These are phyloP conservation scores for Halcyon smyrnensis DNA, from an alignment of 2,797 vertebrate genomes.

Conservation along the genomic window DNA sequence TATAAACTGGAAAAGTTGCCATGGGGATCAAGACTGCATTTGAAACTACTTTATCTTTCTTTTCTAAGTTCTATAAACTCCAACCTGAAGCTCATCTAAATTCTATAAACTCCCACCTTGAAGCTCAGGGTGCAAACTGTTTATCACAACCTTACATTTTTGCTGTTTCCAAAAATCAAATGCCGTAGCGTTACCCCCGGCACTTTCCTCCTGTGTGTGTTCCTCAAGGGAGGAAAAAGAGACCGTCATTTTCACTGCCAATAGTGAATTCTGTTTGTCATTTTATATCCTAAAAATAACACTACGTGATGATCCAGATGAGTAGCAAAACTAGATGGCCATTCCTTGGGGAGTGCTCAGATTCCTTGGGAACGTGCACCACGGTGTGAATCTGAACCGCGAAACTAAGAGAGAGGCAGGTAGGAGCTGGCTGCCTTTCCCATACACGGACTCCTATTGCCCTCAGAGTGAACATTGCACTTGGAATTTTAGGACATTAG, in stretches of 20 bases:
- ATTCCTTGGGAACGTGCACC: not conserved
- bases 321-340: not conserved
- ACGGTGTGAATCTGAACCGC: not conserved
- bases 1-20: not conserved
- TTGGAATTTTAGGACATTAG: not conserved
- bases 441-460: not conserved
- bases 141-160: not conserved
- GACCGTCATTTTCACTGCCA: not conserved
- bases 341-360: not conserved
- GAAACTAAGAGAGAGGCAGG: not conserved
- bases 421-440: not conserved
- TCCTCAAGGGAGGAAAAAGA: not conserved
- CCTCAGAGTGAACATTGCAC: not conserved
- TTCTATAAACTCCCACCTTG: not conserved
- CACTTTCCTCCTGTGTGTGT: not conserved
- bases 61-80: not conserved
- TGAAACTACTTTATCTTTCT: slow-evolving; percentile 8
- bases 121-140: not conserved
- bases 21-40: not conserved
- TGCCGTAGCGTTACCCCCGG: not conserved
- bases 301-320: not conserved
- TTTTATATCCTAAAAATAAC: not conserved
- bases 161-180: not conserved
- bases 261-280: not conserved
- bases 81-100: not conserved